Conservation (phyloP, 2,888 invertebrate species). For the Chloroclysta siterata region DNA sequence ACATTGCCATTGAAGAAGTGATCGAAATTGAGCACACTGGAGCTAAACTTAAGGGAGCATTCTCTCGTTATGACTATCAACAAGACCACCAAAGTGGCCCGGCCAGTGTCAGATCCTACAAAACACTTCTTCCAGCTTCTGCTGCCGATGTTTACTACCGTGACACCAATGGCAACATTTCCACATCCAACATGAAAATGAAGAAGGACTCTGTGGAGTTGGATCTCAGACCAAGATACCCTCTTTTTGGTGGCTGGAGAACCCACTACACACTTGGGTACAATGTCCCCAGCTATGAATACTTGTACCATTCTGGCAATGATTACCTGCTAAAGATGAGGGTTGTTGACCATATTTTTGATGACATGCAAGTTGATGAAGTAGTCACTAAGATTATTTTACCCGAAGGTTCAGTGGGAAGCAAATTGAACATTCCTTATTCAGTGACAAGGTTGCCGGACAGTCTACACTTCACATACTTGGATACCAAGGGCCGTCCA, state of each 20-base stretch:
- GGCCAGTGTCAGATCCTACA: constrained; percentile 96
- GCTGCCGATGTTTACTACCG: constrained; percentile 98
- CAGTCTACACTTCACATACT: constrained; percentile 94
- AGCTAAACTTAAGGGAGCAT: constrained; percentile 95
- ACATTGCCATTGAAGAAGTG: constrained; percentile 98
- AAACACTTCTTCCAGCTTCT: constrained; percentile 93
- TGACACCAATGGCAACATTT: constrained; percentile 99
- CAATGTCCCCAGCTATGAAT: constrained; percentile 98
- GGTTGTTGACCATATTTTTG: constrained; percentile 97
- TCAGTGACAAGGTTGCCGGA: constrained; percentile 90
- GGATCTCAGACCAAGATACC: constrained; percentile 98
- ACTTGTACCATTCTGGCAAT: constrained; percentile 92
- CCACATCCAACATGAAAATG: constrained; percentile 96
- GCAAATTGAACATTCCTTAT: constrained; percentile 93
- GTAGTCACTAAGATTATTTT: constrained; percentile 94
- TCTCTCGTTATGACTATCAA: constrained; percentile 99
- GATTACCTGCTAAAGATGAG: constrained; percentile 96
- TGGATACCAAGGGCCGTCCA: constrained; percentile 97
- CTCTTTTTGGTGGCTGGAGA: constrained; percentile 99
- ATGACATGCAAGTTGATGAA: constrained; percentile 98
- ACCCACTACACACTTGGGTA: constrained; percentile 98
- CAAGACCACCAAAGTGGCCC: constrained; percentile 94
- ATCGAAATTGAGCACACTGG: constrained; percentile 97
- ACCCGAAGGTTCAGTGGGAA: constrained; percentile 95
- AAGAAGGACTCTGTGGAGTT: constrained; percentile 97